Conservation (phyloP, 2,797 vertebrate species). For the Pseudomugil tenellus region DNA sequence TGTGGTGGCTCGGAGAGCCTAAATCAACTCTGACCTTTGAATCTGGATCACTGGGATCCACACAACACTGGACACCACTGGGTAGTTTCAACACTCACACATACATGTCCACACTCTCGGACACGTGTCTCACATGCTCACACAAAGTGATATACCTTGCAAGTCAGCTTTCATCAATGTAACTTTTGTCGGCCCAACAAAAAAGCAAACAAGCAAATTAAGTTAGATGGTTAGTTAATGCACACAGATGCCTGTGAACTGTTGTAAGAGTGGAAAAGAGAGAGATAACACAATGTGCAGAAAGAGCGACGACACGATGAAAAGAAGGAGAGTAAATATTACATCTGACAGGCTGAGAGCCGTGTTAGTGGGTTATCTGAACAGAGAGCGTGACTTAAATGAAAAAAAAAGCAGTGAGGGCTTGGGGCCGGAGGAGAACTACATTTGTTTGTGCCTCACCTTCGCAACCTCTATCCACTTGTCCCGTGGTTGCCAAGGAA, state of each 20-base stretch:
- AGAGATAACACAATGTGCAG: conserved; percentile 57
- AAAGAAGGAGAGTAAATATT: conserved; percentile 51
- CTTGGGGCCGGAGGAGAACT: conserved; percentile 11
- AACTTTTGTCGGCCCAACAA: conserved; percentile 95
- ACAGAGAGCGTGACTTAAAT: conserved; percentile 56
- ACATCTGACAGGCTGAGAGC: conserved; percentile 43
- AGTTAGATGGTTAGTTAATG: conserved; percentile 93
- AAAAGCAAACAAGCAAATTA: conserved; percentile 97
- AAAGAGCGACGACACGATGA: conserved; percentile 50
- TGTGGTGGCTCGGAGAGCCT: conserved; percentile 62
- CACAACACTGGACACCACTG: conserved; percentile 77
- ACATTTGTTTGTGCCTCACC: conserved; percentile 77
- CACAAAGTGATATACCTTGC: conserved; percentile 96
- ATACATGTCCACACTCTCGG: conserved; percentile 26
- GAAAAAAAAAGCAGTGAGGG: conserved; percentile 45
- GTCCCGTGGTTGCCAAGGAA: not conserved
- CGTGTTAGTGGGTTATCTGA: conserved; percentile 71
- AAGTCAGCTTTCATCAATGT: conserved; percentile 99
- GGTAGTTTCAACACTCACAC: conserved; percentile 52
- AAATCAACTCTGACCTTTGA: conserved; percentile 74
- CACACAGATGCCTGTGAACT: conserved; percentile 88
- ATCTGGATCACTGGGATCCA: conserved; percentile 77
- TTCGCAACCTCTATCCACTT: conserved; percentile 94
- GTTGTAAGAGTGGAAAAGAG: conserved; percentile 69
- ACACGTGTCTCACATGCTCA: conserved; percentile 73